phyloP scores from a whole-genome alignment of 1,140 invertebrate species.

The Chrysoperla carnea region DNA sequence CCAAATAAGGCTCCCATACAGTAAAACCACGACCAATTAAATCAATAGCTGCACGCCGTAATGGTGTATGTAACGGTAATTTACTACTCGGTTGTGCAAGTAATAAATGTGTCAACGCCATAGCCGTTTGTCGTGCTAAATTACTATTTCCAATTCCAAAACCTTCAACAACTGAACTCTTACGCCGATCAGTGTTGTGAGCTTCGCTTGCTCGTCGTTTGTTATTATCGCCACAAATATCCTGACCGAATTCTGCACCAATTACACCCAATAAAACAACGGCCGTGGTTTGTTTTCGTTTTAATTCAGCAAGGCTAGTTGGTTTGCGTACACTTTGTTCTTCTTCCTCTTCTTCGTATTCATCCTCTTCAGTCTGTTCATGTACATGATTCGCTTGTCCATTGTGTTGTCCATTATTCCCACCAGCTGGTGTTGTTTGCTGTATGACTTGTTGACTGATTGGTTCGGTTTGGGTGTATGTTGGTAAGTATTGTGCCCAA shows the following conservation, averaged over 20 bases:
- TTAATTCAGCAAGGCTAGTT: slow-evolving; percentile 69
- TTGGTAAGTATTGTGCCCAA: slow-evolving; percentile 88
- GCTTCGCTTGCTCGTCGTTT: slow-evolving; percentile 31
- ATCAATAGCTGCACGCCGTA: slow-evolving; percentile 90
- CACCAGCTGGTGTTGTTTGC: slow-evolving; percentile 11
- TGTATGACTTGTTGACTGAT: slow-evolving; percentile 33
- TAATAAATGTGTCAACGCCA: slow-evolving; percentile 88
- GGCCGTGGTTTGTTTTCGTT: slow-evolving; percentile 90
- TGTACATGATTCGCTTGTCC: slow-evolving; percentile 10
- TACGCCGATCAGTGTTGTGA: slow-evolving; percentile 39
- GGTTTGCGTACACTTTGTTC: slow-evolving; percentile 61
- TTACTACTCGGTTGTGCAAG: slow-evolving; percentile 64
- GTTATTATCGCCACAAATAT: slow-evolving; percentile 46
- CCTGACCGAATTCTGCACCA: slow-evolving; percentile 94
- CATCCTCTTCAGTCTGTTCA: slow-evolving; percentile 20
- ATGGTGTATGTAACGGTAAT: slow-evolving; percentile 73
- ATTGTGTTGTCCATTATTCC: slow-evolving; percentile 6
- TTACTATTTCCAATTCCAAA: slow-evolving; percentile 84
- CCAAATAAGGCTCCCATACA: slow-evolving; percentile 96
- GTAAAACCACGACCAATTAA: slow-evolving; percentile 91
- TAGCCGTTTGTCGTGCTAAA: slow-evolving; percentile 76
- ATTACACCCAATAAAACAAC: slow-evolving; percentile 94
- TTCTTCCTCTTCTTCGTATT: slow-evolving; percentile 75
- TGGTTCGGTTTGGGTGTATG: slow-evolving; percentile 57
- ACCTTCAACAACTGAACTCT: slow-evolving; percentile 73